Evolutionary conservation across 2,888 invertebrate species (phyloP).

Genomic region (Theretra japonica): DNA sequence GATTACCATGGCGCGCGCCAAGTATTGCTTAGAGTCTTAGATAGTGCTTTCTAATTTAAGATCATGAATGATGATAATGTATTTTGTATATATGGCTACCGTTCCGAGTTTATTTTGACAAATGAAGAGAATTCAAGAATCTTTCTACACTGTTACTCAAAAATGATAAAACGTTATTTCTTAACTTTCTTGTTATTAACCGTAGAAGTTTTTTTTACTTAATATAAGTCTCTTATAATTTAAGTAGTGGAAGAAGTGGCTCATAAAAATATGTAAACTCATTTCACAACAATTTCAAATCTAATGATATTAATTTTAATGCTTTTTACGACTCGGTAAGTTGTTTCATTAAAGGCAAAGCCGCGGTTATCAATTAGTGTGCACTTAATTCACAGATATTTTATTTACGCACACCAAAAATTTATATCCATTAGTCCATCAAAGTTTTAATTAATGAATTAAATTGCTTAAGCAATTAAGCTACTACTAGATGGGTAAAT

Average conservation of each 20-base stretch:
- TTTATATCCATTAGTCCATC: conserved; percentile 3
- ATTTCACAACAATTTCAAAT: not conserved
- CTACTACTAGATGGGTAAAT: not conserved
- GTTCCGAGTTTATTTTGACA: not conserved
- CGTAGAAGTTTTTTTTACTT: not conserved
- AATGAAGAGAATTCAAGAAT: not conserved
- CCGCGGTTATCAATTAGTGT: not conserved
- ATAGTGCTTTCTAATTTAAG: no score
- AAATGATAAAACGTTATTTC: not conserved
- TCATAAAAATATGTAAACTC: no score
- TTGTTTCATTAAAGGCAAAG: conserved; percentile 5
- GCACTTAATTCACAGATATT: conserved; percentile 6
- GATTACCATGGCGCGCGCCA: no score
- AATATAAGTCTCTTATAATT: no score
- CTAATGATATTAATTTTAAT: not conserved
- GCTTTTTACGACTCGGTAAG: not conserved
- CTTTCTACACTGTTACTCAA: not conserved
- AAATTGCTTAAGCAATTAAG: conserved; percentile 18
- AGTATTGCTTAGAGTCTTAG: no score
- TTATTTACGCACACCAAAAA: conserved; percentile 1
- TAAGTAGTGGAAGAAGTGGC: no score
- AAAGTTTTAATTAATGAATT: conserved; percentile 11
- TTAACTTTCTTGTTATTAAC: not conserved
- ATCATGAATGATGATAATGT: no score
- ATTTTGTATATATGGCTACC: no score